Conservation (phyloP, 2,113 vertebrate genomes). For the Lepisosteus osseus region DNA sequence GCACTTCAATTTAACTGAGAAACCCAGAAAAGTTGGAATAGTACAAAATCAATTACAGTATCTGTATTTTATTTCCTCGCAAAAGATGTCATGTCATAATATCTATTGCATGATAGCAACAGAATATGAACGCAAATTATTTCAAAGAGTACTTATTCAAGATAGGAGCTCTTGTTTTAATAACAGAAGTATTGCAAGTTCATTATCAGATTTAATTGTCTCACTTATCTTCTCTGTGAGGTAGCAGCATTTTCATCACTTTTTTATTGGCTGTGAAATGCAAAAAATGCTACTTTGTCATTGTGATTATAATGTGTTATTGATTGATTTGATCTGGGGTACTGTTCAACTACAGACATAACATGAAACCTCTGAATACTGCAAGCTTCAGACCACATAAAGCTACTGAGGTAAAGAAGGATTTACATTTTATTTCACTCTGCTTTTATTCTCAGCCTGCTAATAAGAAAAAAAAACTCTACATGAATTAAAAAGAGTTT, state of each 20-base stretch:
- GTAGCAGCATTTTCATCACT: background rate
- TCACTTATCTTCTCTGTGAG: background rate
- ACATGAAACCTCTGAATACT: no score
- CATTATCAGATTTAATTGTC: slow-evolving; percentile 12
- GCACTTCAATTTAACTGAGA: background rate
- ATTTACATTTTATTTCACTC: no score
- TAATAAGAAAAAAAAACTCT: no score
- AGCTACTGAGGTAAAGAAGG: no score
- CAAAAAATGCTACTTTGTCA: background rate
- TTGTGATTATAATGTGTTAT: no score
- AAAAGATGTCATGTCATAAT: background rate
- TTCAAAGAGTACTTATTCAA: background rate
- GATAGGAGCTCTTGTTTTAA: background rate
- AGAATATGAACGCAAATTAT: background rate
- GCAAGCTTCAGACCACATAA: no score
- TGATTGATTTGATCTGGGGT: no score
- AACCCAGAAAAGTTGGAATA: background rate
- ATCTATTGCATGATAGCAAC: no score
- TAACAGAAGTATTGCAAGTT: background rate
- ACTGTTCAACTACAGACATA: no score
- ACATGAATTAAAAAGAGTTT: no score
- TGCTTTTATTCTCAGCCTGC: no score
- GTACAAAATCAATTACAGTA: background rate
- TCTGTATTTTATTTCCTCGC: background rate
- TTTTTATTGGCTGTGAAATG: background rate